A percentile compares a stretch with the other conserved stretches of the same genome.
Evolutionary conservation across 2,797 vertebrate species (phyloP).

Genomic region (Saguinus oedipus): DNA sequence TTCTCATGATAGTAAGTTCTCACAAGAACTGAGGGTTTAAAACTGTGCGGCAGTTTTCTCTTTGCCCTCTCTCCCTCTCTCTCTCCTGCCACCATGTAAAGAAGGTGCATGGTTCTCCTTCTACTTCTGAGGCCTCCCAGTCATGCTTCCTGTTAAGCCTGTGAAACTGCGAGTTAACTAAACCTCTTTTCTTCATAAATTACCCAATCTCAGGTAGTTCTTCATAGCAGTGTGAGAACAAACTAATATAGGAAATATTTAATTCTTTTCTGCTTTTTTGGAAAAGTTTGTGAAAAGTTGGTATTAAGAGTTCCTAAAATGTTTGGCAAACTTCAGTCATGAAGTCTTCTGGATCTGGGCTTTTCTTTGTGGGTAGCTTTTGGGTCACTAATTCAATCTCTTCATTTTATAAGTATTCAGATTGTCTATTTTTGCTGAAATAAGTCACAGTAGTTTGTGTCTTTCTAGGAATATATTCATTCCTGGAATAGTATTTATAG

Average conservation of each 20-base stretch:
- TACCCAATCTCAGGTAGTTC: too few relatives aligned
- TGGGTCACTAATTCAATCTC: background rate
- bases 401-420: background rate
- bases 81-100: too few relatives aligned
- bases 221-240: too few relatives aligned
- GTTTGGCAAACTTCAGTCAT: background rate
- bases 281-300: background rate
- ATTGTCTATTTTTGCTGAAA: background rate
- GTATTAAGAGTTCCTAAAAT: background rate
- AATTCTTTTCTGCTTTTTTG: background rate
- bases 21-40: too few relatives aligned
- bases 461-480: background rate
- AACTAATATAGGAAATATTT: background rate
- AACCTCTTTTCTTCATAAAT: too few relatives aligned
- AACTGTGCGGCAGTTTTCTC: too few relatives aligned
- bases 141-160: too few relatives aligned
- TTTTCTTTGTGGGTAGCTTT: background rate
- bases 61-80: too few relatives aligned
- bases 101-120: too few relatives aligned
- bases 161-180: too few relatives aligned
- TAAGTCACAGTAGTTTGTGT: background rate
- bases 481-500: background rate
- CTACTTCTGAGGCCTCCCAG: too few relatives aligned
- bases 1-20: too few relatives aligned
- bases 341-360: background rate